Evolutionary conservation across 1,140 invertebrate species (phyloP).

Genomic region (Lepeophtheirus salmonis): DNA sequence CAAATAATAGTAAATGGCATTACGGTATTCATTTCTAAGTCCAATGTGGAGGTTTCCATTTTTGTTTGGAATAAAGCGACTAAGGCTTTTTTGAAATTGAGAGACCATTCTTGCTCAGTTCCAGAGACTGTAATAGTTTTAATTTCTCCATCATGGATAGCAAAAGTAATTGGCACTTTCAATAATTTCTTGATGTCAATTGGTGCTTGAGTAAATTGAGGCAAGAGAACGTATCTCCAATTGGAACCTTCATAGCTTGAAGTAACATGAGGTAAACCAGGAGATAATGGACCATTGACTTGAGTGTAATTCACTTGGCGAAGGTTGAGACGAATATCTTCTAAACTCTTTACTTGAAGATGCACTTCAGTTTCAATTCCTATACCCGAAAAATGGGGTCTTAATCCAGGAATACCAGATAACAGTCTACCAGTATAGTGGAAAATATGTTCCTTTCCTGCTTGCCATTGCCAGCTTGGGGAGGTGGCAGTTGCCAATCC

Average conservation of each 20-base stretch:
- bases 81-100: constrained; percentile 17
- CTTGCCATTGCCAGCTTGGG: constrained; percentile 5
- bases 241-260: background rate
- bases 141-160: constrained; percentile 4
- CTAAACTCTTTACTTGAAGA: constrained; percentile 17
- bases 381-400: constrained; percentile 22
- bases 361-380: constrained; percentile 20
- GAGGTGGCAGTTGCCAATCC: constrained; percentile 6
- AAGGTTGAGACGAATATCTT: background rate
- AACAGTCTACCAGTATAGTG: constrained; percentile 21
- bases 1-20: background rate
- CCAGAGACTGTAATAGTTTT: background rate
- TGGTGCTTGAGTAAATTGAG: background rate
- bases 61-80: constrained; percentile 7
- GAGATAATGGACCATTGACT: background rate
- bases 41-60: background rate
- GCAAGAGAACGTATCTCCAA: constrained; percentile 1
- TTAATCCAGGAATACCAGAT: constrained; percentile 21
- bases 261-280: background rate
- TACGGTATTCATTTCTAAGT: constrained; percentile 5
- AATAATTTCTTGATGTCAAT: background rate
- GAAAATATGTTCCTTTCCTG: constrained; percentile 22
- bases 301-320: background rate
- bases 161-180: constrained; percentile 3
- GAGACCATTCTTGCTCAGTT: constrained; percentile 14